A percentile compares a stretch with the other conserved stretches of the same genome.
Conservation (phyloP, 2,797 vertebrate species). For the Nasua narica region DNA sequence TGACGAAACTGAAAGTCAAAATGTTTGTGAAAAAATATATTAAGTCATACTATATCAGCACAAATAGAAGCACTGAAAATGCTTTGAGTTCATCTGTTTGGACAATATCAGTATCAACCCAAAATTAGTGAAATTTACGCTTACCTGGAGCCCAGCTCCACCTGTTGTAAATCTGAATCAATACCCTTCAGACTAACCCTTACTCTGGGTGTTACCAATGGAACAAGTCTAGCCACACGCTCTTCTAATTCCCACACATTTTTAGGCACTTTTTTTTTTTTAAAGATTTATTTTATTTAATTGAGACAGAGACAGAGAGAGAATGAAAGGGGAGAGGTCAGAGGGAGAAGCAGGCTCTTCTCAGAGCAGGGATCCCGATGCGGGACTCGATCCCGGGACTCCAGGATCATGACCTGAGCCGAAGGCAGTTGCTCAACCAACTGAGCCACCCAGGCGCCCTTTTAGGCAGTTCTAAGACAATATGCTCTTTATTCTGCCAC, state of each 20-base stretch:
- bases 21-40: neutral
- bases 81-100: neutral
- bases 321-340: too few relatives aligned
- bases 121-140: neutral
- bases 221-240: neutral
- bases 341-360: too few relatives aligned
- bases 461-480: too few relatives aligned
- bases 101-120: neutral
- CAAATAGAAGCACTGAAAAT: neutral
- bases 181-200: neutral
- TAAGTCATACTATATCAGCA: neutral
- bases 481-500: neutral
- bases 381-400: too few relatives aligned
- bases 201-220: neutral
- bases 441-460: too few relatives aligned
- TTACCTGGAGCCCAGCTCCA: neutral
- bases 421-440: too few relatives aligned
- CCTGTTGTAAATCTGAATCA: neutral
- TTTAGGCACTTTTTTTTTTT: neutral
- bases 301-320: too few relatives aligned
- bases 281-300: too few relatives aligned
- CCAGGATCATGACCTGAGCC: too few relatives aligned
- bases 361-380: too few relatives aligned
- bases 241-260: neutral
- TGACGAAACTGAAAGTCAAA: slow-evolving; percentile 84